phyloP scores from a whole-genome alignment of 2,797 vertebrate species.

The Rhabdomys pumilio region DNA sequence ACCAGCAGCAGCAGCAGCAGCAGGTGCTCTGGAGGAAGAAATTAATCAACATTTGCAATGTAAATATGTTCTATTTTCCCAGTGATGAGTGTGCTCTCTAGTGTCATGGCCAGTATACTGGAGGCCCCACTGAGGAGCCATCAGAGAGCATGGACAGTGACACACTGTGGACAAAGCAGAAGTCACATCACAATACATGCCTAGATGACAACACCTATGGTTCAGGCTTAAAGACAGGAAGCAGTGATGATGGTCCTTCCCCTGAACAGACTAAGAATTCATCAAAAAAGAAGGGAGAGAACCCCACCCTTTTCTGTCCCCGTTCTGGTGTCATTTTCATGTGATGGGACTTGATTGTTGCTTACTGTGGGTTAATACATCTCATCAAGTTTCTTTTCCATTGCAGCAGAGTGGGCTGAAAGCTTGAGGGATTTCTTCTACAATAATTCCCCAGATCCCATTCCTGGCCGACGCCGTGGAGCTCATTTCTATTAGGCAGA shows the following conservation, averaged over 20 bases:
- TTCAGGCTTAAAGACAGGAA: slow-evolving; percentile 50
- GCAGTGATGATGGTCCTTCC: slow-evolving; percentile 70
- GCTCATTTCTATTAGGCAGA: slow-evolving; percentile 90
- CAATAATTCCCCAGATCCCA: slow-evolving; percentile 89
- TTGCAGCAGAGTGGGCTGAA: slow-evolving; percentile 84
- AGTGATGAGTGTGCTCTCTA: not conserved
- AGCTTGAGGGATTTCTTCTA: slow-evolving; percentile 89
- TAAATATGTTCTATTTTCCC: slow-evolving; percentile 2
- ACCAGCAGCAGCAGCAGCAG: not conserved
- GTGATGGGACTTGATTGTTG: slow-evolving; percentile 63
- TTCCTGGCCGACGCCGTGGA: slow-evolving; percentile 87
- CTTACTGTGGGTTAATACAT: slow-evolving; percentile 83
- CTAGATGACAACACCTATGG: slow-evolving; percentile 61
- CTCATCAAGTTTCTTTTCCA: slow-evolving; percentile 86
- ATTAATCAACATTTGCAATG: not conserved
- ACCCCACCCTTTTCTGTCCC: slow-evolving; percentile 71
- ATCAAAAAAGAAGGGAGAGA: not conserved
- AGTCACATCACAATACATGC: slow-evolving; percentile 9
- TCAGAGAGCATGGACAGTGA: not conserved
- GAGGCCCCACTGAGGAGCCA: not conserved
- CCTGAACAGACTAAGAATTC: slow-evolving; percentile 55
- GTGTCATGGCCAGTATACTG: not conserved
- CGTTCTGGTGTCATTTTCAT: slow-evolving; percentile 81
- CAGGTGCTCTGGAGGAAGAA: not conserved
- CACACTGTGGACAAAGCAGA: slow-evolving; percentile 16